phyloP scores from a whole-genome alignment of 2,888 invertebrate genomes.

The Eupithecia subumbrata region DNA sequence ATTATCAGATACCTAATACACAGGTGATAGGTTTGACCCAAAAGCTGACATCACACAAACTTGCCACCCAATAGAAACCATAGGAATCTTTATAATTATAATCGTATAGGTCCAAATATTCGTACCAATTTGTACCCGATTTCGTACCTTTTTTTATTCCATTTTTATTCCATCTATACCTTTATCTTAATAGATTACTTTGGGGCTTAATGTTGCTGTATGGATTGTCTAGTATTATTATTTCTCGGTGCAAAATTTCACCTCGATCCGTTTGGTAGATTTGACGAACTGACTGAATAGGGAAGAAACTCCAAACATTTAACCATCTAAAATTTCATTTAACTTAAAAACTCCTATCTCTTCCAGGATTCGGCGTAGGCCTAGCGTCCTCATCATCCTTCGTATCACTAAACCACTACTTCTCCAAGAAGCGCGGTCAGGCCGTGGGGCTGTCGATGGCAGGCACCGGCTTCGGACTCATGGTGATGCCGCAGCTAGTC shows the following conservation, averaged over 20 bases:
- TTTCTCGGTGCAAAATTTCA: too few species aligned
- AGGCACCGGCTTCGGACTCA: conserved; percentile 90
- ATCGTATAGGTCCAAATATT: too few species aligned
- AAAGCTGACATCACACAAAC: neutral
- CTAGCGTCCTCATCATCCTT: conserved; percentile 90
- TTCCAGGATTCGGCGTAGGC: conserved; percentile 89
- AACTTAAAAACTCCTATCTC: neutral
- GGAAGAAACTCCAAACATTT: too few species aligned
- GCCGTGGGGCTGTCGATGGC: conserved; percentile 92
- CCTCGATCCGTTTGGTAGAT: too few species aligned
- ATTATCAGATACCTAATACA: neutral
- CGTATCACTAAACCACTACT: conserved; percentile 91
- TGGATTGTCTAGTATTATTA: too few species aligned
- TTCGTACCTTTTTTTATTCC: too few species aligned
- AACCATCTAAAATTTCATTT: neutral
- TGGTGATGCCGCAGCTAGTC: conserved; percentile 91
- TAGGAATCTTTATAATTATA: too few species aligned
- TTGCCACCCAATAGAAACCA: neutral
- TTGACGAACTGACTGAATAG: too few species aligned
- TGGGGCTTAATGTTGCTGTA: too few species aligned
- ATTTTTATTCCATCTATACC: too few species aligned
- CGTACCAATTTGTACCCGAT: too few species aligned
- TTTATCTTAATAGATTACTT: too few species aligned
- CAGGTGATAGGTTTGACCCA: neutral
- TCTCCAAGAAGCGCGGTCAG: conserved; percentile 90